phyloP scores from a whole-genome alignment of 2,888 invertebrate species.

The Meloe dianella region DNA sequence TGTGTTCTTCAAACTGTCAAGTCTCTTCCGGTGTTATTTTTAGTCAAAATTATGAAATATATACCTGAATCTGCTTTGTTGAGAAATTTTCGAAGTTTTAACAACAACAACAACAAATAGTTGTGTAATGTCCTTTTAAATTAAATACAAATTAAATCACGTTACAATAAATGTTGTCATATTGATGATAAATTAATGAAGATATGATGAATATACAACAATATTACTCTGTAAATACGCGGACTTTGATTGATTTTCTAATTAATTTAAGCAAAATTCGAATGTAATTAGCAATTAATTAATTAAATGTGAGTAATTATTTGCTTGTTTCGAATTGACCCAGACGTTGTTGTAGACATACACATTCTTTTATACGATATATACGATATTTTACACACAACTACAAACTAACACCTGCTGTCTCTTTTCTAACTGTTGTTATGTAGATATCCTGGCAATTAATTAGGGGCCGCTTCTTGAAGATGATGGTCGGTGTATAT shows the following conservation, averaged over 20 bases:
- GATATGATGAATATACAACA: background rate
- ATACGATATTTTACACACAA: background rate
- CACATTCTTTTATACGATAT: too few species aligned
- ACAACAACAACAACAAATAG: background rate
- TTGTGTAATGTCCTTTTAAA: background rate
- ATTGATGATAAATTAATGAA: slow-evolving; percentile 5
- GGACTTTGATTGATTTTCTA: background rate
- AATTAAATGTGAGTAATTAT: background rate
- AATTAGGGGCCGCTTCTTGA: slow-evolving; percentile 39
- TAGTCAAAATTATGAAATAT: background rate
- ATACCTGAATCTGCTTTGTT: background rate
- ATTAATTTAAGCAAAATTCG: background rate
- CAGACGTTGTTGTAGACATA: background rate
- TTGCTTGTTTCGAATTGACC: background rate
- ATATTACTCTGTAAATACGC: background rate
- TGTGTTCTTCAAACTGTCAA: background rate
- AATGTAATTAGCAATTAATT: background rate
- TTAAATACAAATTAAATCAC: slow-evolving; percentile 10
- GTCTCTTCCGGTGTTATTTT: background rate
- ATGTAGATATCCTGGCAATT: slow-evolving; percentile 19
- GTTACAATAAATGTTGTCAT: background rate
- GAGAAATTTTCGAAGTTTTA: background rate
- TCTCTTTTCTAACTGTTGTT: slow-evolving; percentile 5
- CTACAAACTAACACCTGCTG: slow-evolving; percentile 1
- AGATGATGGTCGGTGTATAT: slow-evolving; percentile 36